phyloP scores from a whole-genome alignment of 1,140 invertebrate species.

The Procambarus clarkii region DNA sequence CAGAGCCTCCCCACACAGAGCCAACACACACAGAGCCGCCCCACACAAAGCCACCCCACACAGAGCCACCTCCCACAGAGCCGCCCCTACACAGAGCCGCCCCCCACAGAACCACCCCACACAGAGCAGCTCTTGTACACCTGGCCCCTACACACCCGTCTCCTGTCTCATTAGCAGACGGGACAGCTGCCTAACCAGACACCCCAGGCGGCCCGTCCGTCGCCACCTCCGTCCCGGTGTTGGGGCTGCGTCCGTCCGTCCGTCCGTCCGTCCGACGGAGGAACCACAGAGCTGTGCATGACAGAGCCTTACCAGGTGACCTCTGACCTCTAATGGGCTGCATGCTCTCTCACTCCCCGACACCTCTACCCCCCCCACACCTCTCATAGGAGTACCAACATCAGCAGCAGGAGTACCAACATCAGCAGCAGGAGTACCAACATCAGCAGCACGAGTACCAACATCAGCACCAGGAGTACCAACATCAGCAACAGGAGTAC shows the following conservation, averaged over 20 bases:
- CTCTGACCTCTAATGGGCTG: not conserved
- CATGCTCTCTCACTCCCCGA: not conserved
- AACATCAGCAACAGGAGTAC: no score
- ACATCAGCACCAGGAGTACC: no score
- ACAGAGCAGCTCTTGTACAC: not conserved
- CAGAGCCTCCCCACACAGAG: no score
- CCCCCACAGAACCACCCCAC: not conserved
- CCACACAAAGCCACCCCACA: no score
- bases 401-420: no score
- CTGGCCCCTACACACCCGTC: no score
- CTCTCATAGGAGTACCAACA: no score
- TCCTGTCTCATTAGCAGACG: not conserved
- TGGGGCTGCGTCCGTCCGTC: not conserved
- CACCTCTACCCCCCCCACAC: not conserved
- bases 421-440: no score
- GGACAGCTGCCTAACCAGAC: not conserved
- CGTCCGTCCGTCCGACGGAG: not conserved
- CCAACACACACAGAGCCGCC: no score
- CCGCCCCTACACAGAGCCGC: no score
- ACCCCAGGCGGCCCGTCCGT: not conserved
- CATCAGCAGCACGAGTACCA: no score
- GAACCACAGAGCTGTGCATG: not conserved
- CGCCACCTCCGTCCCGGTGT: not conserved
- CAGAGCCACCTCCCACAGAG: no score
- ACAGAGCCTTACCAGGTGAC: not conserved